These are phyloP conservation scores for Anastrepha obliqua DNA, from an alignment of 1,140 invertebrate species.

Conservation along the genomic window DNA sequence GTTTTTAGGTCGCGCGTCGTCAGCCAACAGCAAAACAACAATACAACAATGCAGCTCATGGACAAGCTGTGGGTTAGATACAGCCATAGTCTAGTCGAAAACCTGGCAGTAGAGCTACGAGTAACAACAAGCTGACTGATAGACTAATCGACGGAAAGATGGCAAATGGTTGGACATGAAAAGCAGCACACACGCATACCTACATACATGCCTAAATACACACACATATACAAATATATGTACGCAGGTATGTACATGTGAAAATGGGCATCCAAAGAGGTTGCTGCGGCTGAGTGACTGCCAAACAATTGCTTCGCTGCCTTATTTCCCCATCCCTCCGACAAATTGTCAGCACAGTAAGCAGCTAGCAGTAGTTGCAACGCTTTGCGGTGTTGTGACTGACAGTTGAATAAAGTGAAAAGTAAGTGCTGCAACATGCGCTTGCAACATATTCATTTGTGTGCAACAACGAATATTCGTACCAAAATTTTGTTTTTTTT, in stretches of 20 bases:
- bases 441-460: constrained; percentile 32
- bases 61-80: not conserved
- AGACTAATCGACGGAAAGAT: constrained; percentile 45
- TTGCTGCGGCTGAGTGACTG: constrained; percentile 22
- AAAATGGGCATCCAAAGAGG: not conserved
- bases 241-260: not conserved
- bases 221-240: not conserved
- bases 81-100: not conserved
- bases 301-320: constrained; percentile 27
- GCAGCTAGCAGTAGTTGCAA: not conserved
- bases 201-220: not conserved
- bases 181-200: constrained; percentile 25
- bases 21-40: not conserved
- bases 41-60: not conserved
- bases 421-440: constrained; percentile 47
- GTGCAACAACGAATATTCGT: not conserved
- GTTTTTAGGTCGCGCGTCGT: not conserved
- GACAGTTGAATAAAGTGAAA: constrained; percentile 51
- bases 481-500: not conserved
- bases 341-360: not conserved
- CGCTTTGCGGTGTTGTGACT: constrained; percentile 46
- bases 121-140: constrained; percentile 6
- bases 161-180: constrained; percentile 50
- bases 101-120: not conserved
- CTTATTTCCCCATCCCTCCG: not conserved